A percentile compares a stretch with the other conserved stretches of the same genome.
Conservation (phyloP, 2,888 invertebrate genomes). For the Pilophorus perplexus region DNA sequence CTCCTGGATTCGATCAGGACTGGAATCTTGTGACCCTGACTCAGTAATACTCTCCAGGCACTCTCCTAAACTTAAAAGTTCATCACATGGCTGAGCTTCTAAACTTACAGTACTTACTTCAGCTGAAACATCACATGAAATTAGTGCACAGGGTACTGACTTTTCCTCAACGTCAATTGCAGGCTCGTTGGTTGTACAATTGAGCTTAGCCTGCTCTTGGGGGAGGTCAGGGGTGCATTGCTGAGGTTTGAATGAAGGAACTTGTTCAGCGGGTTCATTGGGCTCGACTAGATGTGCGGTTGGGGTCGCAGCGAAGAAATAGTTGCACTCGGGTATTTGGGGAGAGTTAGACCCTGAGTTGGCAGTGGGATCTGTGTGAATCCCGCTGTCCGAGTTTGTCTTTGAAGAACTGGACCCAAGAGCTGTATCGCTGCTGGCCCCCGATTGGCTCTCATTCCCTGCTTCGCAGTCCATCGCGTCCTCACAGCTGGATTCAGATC, state of each 20-base stretch:
- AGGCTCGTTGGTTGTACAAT: not conserved
- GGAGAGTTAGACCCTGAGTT: conserved; percentile 38
- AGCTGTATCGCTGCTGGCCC: conserved; percentile 48
- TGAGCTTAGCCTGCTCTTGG: not conserved
- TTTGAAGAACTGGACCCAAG: conserved; percentile 46
- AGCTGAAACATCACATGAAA: too few relatives aligned
- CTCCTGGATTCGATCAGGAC: too few relatives aligned
- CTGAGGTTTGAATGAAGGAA: not conserved
- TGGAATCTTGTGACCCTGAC: too few relatives aligned
- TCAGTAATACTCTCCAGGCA: too few relatives aligned
- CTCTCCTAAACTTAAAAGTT: too few relatives aligned
- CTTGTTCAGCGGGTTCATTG: not conserved
- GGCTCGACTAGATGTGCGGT: conserved; percentile 27
- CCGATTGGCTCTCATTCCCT: conserved; percentile 46
- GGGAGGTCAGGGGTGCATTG: not conserved
- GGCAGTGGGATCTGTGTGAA: conserved; percentile 47
- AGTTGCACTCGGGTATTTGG: conserved; percentile 26
- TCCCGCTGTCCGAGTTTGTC: conserved; percentile 48
- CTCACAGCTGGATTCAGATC: conserved; percentile 50
- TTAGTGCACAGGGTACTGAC: too few relatives aligned
- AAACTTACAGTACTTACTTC: not conserved
- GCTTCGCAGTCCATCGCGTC: conserved; percentile 48
- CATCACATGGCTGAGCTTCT: not conserved
- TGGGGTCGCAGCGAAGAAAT: conserved; percentile 4
- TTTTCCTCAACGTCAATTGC: too few relatives aligned